Base-by-base conservation (phyloP, 92 coral and sea anemone genomes). In the Umimayanthus kanabou region DNA sequence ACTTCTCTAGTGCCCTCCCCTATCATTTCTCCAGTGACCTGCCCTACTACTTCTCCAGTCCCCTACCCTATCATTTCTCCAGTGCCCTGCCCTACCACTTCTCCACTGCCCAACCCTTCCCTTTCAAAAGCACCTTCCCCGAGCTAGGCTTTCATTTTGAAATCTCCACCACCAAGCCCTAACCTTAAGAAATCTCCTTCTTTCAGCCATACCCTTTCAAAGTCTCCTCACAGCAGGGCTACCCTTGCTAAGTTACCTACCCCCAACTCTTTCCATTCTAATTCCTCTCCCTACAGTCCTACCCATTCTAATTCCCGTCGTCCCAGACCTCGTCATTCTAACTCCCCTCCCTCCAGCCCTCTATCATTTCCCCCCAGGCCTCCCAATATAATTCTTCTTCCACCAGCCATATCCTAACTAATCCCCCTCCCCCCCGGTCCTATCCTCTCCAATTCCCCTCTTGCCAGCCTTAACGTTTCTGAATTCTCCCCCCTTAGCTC, bases 151-250 rank as follows among this genome's bases (percentile, higher is more conserved):
- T 4, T 30, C 73, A 23, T 53, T 70, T 7, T 6, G 33, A 70
- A 70, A 70, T 70, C 73, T 67, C 16, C 73, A 23, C 71, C 28
- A 4, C 8, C 3, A 6, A 25, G 71, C 2, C 9, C 71, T 65
- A 65, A 26, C 26, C 71, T 65, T 18, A 16, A 20, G 25, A 20
- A 65, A 16, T 16, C 71, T 20, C 71, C 71, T 65, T 10, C 53
- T 10, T 67, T 30, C 73, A 67, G 73, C 73, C 73, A 22, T 23
- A 67, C 73, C 73, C 73, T 67, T 67, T 67, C 73, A 67, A 67
- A 67, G 73, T 22, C 73, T 67, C 73, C 73, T 67, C 2, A 9
- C 30, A 65, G 71, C 30, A 4, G 73, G 28, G 29, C 9, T 67
- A 67, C 14, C 73, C 73, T 67, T 67, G 3, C 73, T 22, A 4